Percentiles rank a stretch among this genome's conserved stretches.
phyloP scores from a whole-genome alignment of 2,888 invertebrate species.

The Cosmopolites sordidus region DNA sequence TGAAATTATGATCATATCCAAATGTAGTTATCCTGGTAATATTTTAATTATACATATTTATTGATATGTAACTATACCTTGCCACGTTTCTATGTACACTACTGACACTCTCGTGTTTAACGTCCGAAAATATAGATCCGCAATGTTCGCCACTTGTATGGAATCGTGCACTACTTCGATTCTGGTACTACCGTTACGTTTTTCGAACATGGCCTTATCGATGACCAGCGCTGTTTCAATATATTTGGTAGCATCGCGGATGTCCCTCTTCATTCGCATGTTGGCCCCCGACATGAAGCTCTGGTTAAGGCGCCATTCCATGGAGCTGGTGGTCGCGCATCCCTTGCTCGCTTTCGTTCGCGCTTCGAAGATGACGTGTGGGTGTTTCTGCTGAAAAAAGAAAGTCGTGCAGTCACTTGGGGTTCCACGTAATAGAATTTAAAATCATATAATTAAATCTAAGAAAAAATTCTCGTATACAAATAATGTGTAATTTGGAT shows the following conservation, averaged over 20 bases:
- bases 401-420: conserved; percentile 35
- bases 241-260: conserved; percentile 87
- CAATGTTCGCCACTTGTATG: conserved; percentile 95
- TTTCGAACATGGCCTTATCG: conserved; percentile 95
- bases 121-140: conserved; percentile 80
- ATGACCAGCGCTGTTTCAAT: conserved; percentile 94
- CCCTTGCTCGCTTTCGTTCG: conserved; percentile 86
- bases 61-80: conserved; percentile 52
- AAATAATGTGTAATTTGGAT: no score
- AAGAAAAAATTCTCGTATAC: no score
- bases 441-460: no score
- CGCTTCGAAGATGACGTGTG: conserved; percentile 95
- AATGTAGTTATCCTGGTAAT: no score
- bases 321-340: conserved; percentile 76
- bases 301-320: conserved; percentile 66
- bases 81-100: conserved; percentile 97
- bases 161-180: conserved; percentile 75
- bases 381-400: conserved; percentile 87
- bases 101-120: conserved; percentile 92
- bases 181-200: conserved; percentile 82
- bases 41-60: no score
- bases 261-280: conserved; percentile 60
- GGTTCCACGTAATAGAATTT: no score
- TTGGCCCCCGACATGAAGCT: conserved; percentile 24
- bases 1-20: no score